Conservation (phyloP, 1,140 invertebrate genomes). For the Pygmarrhopalites habei region DNA sequence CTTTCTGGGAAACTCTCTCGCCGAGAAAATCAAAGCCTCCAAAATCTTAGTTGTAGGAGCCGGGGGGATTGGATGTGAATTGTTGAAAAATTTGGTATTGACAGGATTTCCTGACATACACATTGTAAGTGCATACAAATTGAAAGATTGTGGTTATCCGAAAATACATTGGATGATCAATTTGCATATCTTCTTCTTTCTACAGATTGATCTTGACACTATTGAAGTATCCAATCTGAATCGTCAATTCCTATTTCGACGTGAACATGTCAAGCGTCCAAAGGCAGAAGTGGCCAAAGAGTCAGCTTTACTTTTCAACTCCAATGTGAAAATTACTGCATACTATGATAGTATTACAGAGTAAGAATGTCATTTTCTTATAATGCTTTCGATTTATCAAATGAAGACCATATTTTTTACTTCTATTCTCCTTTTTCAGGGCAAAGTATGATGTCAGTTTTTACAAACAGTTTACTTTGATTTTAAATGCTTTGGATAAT, state of each 20-base stretch:
- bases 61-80: conserved; percentile 97
- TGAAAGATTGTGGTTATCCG: background rate
- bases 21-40: conserved; percentile 45
- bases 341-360: conserved; percentile 90
- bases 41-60: conserved; percentile 89
- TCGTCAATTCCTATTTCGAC: conserved; percentile 94
- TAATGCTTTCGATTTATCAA: background rate
- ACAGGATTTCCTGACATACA: conserved; percentile 89
- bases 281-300: conserved; percentile 84
- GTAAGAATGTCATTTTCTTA: conserved; percentile 50
- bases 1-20: conserved; percentile 55
- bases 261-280: conserved; percentile 94
- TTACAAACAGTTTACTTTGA: conserved; percentile 84
- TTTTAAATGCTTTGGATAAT: conserved; percentile 97
- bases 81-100: conserved; percentile 94
- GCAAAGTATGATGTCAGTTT: conserved; percentile 83
- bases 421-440: conserved; percentile 55
- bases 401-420: no score
- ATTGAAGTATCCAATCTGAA: conserved; percentile 99
- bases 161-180: no score
- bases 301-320: conserved; percentile 81
- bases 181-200: no score
- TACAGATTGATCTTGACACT: conserved; percentile 99
- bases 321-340: conserved; percentile 75
- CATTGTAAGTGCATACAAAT: conserved; percentile 64